Evolutionary conservation across 2,888 invertebrate genomes (phyloP), one percentile per base, ranked within the genome.

Genomic region (Petrolisthes cinctipes): DNA sequence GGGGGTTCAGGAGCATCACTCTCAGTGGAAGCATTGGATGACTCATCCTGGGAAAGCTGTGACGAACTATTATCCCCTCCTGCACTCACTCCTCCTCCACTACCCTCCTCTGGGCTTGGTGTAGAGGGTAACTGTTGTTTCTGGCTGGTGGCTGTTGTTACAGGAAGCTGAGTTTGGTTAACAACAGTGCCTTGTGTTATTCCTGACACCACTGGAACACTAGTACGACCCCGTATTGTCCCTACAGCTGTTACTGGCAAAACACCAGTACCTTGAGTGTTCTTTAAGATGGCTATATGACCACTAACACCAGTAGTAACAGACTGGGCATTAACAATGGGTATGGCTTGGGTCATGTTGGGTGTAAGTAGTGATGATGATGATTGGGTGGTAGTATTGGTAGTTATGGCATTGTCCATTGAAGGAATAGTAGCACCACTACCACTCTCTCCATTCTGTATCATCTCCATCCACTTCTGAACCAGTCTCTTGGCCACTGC

Each of bases 391-490:
- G 66, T 61, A 4, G 9, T 61, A 61, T 61, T 61, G 17, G 9
- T 61, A 71, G n/a, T 71, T 7, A n/a, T 7, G 2, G 20, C 7
- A 71, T 7, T 20, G 14, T n/a, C 6, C 6, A n/a, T n/a, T 71
- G 71, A 14, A n/a, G 20, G 6, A 71, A 7, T n/a, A n/a, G 71
- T 20, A 71, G 6, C 20, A n/a, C 4, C 71, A 71, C 14, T n/a
- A n/a, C 17, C 71, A 14, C 84, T 57, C 23, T 88, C 88, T 0
- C 82, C 85, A n/a, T 82, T 68, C 7, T 71, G 73, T 9, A 88
- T 78, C 37, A 88, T 75, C 66, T 88, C 85, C 88, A 85, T 88
- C 88, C 88, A 88, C 68, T 88, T 88, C 68, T 80, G 66, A 14
- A 88, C 81, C 11, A 88, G 54, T n/a, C 81, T 54, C 66, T 81